phyloP scores from a whole-genome alignment of 2,797 vertebrate genomes.

The Ceyx erithaca region DNA sequence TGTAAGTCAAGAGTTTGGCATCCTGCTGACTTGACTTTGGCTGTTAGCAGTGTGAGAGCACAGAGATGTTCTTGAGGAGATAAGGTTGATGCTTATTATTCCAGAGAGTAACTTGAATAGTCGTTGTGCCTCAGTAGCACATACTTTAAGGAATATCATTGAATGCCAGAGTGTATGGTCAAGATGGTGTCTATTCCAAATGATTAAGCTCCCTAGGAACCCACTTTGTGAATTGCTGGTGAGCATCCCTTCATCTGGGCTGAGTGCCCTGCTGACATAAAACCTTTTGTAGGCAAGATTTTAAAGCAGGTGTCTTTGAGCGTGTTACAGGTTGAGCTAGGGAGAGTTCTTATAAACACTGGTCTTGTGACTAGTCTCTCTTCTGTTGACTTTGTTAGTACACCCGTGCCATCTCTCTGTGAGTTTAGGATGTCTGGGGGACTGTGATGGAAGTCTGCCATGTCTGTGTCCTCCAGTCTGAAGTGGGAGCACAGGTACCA shows the following conservation, averaged over 20 bases:
- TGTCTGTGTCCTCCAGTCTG: background rate
- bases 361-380: background rate
- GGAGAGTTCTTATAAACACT: background rate
- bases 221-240: accelerated
- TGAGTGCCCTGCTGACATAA: accelerated
- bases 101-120: background rate
- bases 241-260: background rate
- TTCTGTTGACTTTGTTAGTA: background rate
- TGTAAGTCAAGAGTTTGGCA: background rate
- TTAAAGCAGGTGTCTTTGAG: background rate
- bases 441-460: background rate
- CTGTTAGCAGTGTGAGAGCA: background rate
- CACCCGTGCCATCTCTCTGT: background rate
- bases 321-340: background rate
- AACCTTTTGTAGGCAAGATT: background rate
- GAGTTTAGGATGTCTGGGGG: background rate
- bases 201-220: background rate
- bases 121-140: background rate
- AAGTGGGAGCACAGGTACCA: background rate
- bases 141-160: background rate
- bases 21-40: slow-evolving; percentile 22
- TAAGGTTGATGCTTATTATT: background rate
- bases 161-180: background rate
- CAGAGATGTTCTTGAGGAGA: background rate
- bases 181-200: background rate